Evolutionary conservation across 92 coral and sea anemone species (phyloP).

Genomic region (Isaurus tuberculatus): DNA sequence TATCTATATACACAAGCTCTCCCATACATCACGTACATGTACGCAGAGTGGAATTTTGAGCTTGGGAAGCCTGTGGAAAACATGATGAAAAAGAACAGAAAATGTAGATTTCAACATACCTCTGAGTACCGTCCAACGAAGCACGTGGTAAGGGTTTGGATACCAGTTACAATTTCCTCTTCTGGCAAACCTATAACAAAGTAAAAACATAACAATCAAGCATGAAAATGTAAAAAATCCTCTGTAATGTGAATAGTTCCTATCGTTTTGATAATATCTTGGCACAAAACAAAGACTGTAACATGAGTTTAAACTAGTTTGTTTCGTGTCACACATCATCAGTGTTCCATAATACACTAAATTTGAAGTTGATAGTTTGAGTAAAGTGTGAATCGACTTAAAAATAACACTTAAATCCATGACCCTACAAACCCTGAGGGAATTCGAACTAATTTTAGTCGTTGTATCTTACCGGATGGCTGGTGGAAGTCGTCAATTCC

Average conservation of each 20-base stretch:
- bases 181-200: slow-evolving; percentile 14
- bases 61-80: not conserved
- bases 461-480: slow-evolving; percentile 15
- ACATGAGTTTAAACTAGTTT: too few species aligned
- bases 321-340: too few species aligned
- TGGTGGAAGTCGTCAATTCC: slow-evolving; percentile 6
- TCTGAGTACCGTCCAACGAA: slow-evolving; percentile 28
- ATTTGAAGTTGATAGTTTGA: too few species aligned
- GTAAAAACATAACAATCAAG: not conserved
- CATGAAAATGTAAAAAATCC: not conserved
- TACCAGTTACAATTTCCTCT: slow-evolving; percentile 15
- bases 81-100: not conserved
- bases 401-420: too few species aligned
- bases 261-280: not conserved
- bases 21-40: too few species aligned
- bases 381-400: too few species aligned
- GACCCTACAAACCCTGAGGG: too few species aligned
- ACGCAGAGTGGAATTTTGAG: not conserved
- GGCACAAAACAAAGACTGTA: too few species aligned
- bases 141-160: slow-evolving; percentile 31
- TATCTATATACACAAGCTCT: too few species aligned
- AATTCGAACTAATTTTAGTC: not conserved
- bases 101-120: not conserved
- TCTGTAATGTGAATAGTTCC: too few species aligned
- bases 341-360: too few species aligned